Evolutionary conservation across 2,888 invertebrate genomes (phyloP).

Genomic region (Calephelis perditalis): DNA sequence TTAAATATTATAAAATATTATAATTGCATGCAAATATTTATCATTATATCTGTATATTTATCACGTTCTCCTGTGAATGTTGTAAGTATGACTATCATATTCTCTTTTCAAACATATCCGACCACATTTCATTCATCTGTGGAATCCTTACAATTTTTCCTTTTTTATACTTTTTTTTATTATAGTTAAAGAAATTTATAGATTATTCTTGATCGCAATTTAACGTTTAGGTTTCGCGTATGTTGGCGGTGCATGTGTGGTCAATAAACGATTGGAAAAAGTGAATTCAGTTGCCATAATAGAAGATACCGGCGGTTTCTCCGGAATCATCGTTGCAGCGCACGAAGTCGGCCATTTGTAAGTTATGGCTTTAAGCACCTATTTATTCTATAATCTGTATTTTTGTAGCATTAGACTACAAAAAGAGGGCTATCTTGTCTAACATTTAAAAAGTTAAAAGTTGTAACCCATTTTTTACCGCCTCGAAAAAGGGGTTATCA

Average conservation of each 20-base stretch:
- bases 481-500: too few relatives aligned
- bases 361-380: conserved; percentile 50
- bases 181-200: neutral
- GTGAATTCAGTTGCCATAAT: conserved; percentile 97
- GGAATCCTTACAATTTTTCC: conserved; percentile 12
- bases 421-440: too few relatives aligned
- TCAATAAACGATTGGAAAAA: conserved; percentile 96
- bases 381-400: too few relatives aligned
- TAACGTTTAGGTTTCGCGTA: conserved; percentile 90
- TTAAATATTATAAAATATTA: neutral
- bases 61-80: conserved; percentile 16
- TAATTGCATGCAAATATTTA: conserved; percentile 5
- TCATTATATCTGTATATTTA: neutral
- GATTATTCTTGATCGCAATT: conserved; percentile 10
- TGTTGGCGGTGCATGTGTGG: conserved; percentile 96
- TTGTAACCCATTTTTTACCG: too few relatives aligned
- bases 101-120: conserved; percentile 3
- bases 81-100: conserved; percentile 16
- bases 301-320: conserved; percentile 97
- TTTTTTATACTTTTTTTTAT: conserved; percentile 18
- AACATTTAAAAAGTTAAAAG: too few relatives aligned
- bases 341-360: conserved; percentile 98
- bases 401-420: too few relatives aligned
- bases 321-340: conserved; percentile 96
- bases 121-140: neutral